Evolutionary conservation across 2,113 vertebrate genomes (phyloP), one percentile per base, ranked within the genome.

Genomic region (Periophthalmus modestus): DNA sequence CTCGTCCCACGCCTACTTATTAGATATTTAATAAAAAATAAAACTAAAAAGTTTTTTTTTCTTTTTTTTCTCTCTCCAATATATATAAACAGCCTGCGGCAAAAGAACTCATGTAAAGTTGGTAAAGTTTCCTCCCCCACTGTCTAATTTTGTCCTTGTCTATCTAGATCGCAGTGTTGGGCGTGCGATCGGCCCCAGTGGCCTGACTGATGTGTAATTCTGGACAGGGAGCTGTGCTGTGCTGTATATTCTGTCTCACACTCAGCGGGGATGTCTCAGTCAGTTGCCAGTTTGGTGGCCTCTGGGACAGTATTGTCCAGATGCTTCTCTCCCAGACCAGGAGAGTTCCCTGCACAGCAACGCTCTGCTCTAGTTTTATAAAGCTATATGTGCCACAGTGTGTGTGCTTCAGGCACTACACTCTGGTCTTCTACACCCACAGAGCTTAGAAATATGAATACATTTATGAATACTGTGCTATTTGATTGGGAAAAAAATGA

Each of bases 241-340:
- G 73, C 74, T 84, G 75, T 75, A 79, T 81, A 70, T 84, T 87
- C 85, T 82, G 83, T 83, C 80, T 82, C 83, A 77, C 73, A 90
- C 86, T 73, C 82, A 82, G 80, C 43, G 59, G 86, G 80, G 76
- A 74, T 70, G 77, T 71, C 77, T 82, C 80, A 62, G 69, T 72
- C 68, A 72, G 76, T 78, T 89, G 88, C 91, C 91, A 93, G 89
- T 77, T 71, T 76, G 68, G 28, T 36, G 82, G 74, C 91, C 85
- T 85, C 61, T 78, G 92, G 92, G 93, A 92, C 73, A 23, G 79
- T 76, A 92, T 92, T 92, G 93, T 92, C 91, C 92, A 94, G 93
- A 93, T 93, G 93, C 89, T 90, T 86, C 87, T 85, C 86, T 84
- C 82, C 75, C 65, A 85, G 83, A 87, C 76, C 79, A 81, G 71